Evolutionary conservation across 2,113 vertebrate species (phyloP).

Genomic region (Dunckerocampus dactyliophorus): DNA sequence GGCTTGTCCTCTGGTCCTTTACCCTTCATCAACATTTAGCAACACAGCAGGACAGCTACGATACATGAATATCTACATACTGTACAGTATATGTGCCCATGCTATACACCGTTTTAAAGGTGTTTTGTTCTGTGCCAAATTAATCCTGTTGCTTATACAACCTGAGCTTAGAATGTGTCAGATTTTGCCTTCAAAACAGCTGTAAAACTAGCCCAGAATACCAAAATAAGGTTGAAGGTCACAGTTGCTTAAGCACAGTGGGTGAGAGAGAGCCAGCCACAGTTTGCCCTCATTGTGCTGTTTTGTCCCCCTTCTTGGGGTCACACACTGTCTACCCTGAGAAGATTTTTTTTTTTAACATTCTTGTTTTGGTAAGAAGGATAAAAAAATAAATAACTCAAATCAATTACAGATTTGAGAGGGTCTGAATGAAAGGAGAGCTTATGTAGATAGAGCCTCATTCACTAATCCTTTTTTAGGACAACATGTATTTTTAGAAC

Average conservation of each 20-base stretch:
- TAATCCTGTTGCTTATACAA: slow-evolving; percentile 33
- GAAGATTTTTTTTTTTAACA: too few relatives aligned
- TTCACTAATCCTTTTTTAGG: too few relatives aligned
- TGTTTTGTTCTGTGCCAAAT: slow-evolving; percentile 12
- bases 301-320: slow-evolving; percentile 1
- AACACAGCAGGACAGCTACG: not conserved
- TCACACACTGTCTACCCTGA: not conserved
- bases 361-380: too few relatives aligned
- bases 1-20: slow-evolving; percentile 38
- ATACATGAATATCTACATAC: not conserved
- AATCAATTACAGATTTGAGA: too few relatives aligned
- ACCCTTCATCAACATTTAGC: slow-evolving; percentile 12
- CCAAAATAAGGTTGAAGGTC: slow-evolving; percentile 41
- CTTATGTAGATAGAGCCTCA: too few relatives aligned
- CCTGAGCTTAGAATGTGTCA: slow-evolving; percentile 19
- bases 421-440: too few relatives aligned
- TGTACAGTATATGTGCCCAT: not conserved
- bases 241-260: slow-evolving; percentile 45
- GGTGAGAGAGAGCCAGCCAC: slow-evolving; percentile 29
- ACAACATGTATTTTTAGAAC: too few relatives aligned
- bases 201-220: slow-evolving; percentile 54
- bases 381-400: too few relatives aligned
- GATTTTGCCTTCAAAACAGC: slow-evolving; percentile 44
- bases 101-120: not conserved
- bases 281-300: not conserved